Base-by-base conservation (phyloP, 2,888 invertebrate species). In the Caenorhabditis auriculariae region DNA sequence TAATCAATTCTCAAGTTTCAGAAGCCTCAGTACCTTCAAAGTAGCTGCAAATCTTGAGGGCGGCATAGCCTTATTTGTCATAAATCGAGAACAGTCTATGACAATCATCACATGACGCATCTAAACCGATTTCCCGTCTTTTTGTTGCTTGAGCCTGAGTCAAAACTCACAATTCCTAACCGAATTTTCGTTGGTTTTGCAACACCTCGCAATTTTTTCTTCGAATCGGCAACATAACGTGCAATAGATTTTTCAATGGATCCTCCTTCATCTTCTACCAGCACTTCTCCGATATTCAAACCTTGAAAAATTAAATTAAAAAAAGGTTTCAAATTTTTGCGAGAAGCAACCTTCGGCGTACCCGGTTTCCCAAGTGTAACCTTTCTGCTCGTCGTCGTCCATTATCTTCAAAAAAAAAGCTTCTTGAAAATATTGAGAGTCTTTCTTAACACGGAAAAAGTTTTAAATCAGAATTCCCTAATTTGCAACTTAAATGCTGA, bases 191-290 rank as follows among this genome's bases (percentile, higher is more conserved):
- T 80, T 29, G 84, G 83, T 54, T 83, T 80, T 46, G 84, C 84
- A 48, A 83, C 69, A 38, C 84, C 71, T 54, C 83, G 82, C 35
- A 83, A 82, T 45, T 82, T 80, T 29, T 91, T 86, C 82, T 90
- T 91, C 0, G 92, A 91, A 81, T 90, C 89, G 81, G 91, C 90
- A 51, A 95, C 90, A 70, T 92, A 89, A 77, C 93, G 93, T 0
- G 91, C 90, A 50, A 96, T 90, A 21, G 91, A 89, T 19, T 90
- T 88, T 82, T 93, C 92, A 76, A 96, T 86, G 72, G 92, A 87
- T 0, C 95, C 96, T 83, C 90, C 89, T 74, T 93, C 91, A 85
- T 95, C 94, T 86, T 96, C 96, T 83, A 91, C 90, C 58, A 98
- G 89, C 19, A 91, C 93, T 84, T 96, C 95, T 83, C 85, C 84